Evolutionary conservation across 2,113 vertebrate genomes (phyloP).

Genomic region (Cricetomys ansorgei): DNA sequence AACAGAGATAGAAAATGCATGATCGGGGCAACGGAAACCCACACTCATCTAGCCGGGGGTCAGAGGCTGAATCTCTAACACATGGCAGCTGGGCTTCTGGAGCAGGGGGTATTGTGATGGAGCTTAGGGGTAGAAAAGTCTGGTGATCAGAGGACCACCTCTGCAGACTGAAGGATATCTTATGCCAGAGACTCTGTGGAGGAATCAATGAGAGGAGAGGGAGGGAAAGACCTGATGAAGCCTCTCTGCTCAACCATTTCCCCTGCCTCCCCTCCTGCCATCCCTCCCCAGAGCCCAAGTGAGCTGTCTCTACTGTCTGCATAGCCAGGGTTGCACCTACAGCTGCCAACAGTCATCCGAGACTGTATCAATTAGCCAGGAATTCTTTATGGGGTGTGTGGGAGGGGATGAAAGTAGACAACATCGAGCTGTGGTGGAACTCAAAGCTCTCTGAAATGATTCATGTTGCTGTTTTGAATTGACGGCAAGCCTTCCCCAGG

Average conservation of each 20-base stretch:
- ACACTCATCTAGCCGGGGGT: accelerated
- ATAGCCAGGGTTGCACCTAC: neutral
- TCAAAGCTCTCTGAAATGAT: neutral
- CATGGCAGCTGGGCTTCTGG: neutral
- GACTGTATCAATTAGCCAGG: accelerated
- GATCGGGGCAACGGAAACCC: accelerated
- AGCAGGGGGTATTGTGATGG: neutral
- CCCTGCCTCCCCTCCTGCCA: too few species aligned
- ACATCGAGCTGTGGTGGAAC: accelerated
- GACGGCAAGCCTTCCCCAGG: neutral
- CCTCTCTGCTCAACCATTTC: too few species aligned
- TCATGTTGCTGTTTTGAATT: neutral
- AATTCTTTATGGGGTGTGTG: accelerated
- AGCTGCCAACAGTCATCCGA: neutral
- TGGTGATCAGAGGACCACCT: accelerated
- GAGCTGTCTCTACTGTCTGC: neutral
- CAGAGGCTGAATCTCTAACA: neutral
- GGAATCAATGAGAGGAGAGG: neutral
- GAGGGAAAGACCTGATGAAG: accelerated
- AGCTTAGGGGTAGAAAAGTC: neutral
- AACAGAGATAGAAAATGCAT: neutral
- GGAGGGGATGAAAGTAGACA: accelerated
- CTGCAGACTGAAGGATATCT: too few species aligned
- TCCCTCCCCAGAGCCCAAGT: accelerated
- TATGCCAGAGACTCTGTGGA: neutral